These are phyloP conservation scores for Amphibalanus amphitrite DNA, from an alignment of 1,140 invertebrate species.

Conservation along the genomic window DNA sequence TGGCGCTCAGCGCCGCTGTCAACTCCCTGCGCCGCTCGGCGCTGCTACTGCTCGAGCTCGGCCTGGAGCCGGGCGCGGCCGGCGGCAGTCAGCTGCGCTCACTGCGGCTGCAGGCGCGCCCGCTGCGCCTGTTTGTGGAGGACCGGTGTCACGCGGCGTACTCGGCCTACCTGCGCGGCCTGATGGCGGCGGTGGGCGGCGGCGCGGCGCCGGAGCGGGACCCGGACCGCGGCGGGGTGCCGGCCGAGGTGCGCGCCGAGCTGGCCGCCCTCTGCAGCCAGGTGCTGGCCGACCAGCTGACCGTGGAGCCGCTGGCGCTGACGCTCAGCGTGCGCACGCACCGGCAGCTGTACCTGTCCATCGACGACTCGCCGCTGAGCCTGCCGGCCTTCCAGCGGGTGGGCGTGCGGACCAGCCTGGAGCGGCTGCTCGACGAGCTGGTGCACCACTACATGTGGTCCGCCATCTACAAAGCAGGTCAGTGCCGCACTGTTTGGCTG, in stretches of 20 bases:
- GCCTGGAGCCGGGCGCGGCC: constrained; percentile 1
- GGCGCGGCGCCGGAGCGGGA: constrained; percentile 5
- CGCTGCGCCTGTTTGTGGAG: constrained; percentile 28
- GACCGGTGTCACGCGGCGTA: constrained; percentile 29
- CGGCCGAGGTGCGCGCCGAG: constrained; percentile 18
- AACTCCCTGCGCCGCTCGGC: background rate
- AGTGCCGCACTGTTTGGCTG: too few species aligned
- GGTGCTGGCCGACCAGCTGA: constrained; percentile 39
- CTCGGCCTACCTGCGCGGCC: background rate
- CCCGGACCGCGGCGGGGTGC: constrained; percentile 17
- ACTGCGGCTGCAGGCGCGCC: constrained; percentile 12
- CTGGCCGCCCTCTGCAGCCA: constrained; percentile 28
- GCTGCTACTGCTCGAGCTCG: background rate
- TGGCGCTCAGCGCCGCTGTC: background rate
- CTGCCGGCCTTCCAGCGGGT: constrained; percentile 58
- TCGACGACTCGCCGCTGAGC: constrained; percentile 74
- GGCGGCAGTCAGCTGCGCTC: constrained; percentile 14
- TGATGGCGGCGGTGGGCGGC: background rate
- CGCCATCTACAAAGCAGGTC: constrained; percentile 69
- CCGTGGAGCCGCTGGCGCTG: constrained; percentile 47
- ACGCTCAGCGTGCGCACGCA: constrained; percentile 51
- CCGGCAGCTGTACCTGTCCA: constrained; percentile 63
- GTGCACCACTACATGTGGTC: constrained; percentile 78
- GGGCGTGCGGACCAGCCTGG: constrained; percentile 54
- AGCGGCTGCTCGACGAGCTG: constrained; percentile 57